Percentiles rank a stretch among this genome's conserved stretches.
Conservation (phyloP, 92 coral and sea anemone species). For the Blastomussa wellsi region DNA sequence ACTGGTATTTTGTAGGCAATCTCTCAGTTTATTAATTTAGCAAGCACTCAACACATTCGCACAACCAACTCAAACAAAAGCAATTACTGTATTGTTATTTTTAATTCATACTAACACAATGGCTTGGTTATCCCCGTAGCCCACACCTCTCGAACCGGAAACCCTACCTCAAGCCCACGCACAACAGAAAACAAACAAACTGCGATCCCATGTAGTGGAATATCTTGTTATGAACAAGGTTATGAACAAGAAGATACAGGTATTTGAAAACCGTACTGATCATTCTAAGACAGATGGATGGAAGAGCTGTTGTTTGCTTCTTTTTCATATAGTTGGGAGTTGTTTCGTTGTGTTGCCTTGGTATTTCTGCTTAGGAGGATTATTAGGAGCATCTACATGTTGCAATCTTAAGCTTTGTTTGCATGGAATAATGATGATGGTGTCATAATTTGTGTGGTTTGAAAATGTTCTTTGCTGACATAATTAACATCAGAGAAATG, state of each 20-base stretch:
- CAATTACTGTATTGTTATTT: not conserved
- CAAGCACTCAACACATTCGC: too few relatives aligned
- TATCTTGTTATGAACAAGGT: not conserved
- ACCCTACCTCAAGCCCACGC: constrained; percentile 1
- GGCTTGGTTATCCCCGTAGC: constrained; percentile 19
- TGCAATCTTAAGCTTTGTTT: not conserved
- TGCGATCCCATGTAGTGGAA: constrained; percentile 17
- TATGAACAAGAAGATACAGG: not conserved
- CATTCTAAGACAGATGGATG: not conserved
- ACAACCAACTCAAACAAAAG: too few relatives aligned
- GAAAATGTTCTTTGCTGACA: not conserved
- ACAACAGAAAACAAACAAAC: constrained; percentile 19
- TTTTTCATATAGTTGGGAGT: not conserved
- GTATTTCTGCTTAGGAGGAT: not conserved
- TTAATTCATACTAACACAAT: constrained; percentile 6
- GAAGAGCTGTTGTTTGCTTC: not conserved
- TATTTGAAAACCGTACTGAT: constrained; percentile 11
- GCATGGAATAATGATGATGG: too few relatives aligned
- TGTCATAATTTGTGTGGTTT: not conserved
- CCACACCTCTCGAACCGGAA: not conserved
- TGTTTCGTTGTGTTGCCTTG: not conserved
- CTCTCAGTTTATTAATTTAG: too few relatives aligned
- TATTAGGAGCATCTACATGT: not conserved
- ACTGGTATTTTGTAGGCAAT: too few relatives aligned
- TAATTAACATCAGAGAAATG: not conserved